These are phyloP conservation scores for Dendrophyllia cribrosa DNA, from an alignment of 64 coral and sea anemone genomes.

Conservation along the genomic window DNA sequence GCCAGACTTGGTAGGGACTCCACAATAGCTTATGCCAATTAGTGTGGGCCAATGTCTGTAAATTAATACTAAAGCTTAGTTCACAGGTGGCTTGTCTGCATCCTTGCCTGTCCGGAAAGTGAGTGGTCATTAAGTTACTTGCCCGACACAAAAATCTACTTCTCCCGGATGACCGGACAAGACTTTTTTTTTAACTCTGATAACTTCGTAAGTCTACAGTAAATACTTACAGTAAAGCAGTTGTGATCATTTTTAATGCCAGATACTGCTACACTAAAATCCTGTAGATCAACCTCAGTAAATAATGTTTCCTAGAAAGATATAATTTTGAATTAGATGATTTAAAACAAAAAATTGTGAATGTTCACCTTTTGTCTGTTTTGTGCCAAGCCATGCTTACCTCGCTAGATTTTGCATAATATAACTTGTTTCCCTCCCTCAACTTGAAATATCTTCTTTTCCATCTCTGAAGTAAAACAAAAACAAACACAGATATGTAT, in stretches of 20 bases:
- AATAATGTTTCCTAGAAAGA: slow-evolving; percentile 90
- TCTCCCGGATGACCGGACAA: too few species aligned
- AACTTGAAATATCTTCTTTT: slow-evolving; percentile 92
- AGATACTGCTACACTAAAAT: slow-evolving; percentile 95
- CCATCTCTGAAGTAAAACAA: slow-evolving; percentile 84
- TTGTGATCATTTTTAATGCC: slow-evolving; percentile 96
- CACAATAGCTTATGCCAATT: too few species aligned
- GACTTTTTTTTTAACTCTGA: too few species aligned
- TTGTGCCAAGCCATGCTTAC: slow-evolving; percentile 19
- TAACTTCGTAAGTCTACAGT: too few species aligned
- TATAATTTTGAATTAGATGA: background rate
- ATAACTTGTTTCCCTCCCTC: slow-evolving; percentile 91
- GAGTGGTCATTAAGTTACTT: too few species aligned
- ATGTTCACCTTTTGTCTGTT: background rate
- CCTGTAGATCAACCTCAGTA: slow-evolving; percentile 94
- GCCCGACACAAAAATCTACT: too few species aligned
- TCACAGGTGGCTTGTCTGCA: too few species aligned
- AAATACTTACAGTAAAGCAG: slow-evolving; percentile 94
- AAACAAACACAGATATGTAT: background rate
- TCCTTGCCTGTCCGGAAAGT: too few species aligned
- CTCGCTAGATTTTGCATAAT: slow-evolving; percentile 87
- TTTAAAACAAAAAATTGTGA: background rate
- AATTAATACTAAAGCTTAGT: too few species aligned
- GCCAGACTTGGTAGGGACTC: too few species aligned
- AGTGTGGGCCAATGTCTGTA: too few species aligned